phyloP scores from a whole-genome alignment of 2,888 invertebrate species.

The Eristalis tenax region DNA sequence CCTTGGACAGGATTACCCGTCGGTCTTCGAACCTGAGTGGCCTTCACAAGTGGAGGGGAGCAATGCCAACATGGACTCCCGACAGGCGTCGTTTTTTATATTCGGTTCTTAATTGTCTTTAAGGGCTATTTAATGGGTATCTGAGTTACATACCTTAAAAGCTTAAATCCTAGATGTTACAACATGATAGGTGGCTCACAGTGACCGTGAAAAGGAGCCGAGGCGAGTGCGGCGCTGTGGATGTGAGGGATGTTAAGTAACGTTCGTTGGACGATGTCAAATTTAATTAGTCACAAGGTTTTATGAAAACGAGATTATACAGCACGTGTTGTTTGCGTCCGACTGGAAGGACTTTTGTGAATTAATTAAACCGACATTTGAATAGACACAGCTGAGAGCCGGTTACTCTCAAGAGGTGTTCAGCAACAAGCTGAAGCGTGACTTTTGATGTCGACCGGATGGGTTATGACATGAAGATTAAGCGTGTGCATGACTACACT shows the following conservation, averaged over 20 bases:
- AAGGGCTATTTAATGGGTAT: constrained; percentile 43
- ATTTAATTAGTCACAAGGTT: constrained; percentile 22
- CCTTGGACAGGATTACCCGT: constrained; percentile 22
- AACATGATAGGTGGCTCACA: constrained; percentile 7
- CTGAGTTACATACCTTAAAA: constrained; percentile 30
- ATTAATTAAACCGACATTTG: constrained; percentile 1
- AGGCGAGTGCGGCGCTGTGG: background rate
- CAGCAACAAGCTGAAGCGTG: background rate
- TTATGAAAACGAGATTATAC: background rate
- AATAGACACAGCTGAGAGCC: background rate
- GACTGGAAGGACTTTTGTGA: background rate
- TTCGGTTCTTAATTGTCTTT: constrained; percentile 49
- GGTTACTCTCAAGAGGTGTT: background rate
- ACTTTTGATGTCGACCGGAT: background rate
- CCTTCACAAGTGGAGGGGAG: background rate
- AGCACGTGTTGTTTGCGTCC: background rate
- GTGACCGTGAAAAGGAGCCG: background rate
- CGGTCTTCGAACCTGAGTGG: constrained; percentile 21
- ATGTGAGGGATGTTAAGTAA: background rate
- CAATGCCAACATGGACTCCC: constrained; percentile 3
- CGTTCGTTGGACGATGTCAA: constrained; percentile 7
- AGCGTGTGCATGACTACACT: background rate
- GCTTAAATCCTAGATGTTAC: constrained; percentile 17
- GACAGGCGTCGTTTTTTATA: constrained; percentile 40
- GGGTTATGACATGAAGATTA: background rate